Evolutionary conservation across 2,888 invertebrate genomes (phyloP).

Genomic region (Chironomus riparius): DNA sequence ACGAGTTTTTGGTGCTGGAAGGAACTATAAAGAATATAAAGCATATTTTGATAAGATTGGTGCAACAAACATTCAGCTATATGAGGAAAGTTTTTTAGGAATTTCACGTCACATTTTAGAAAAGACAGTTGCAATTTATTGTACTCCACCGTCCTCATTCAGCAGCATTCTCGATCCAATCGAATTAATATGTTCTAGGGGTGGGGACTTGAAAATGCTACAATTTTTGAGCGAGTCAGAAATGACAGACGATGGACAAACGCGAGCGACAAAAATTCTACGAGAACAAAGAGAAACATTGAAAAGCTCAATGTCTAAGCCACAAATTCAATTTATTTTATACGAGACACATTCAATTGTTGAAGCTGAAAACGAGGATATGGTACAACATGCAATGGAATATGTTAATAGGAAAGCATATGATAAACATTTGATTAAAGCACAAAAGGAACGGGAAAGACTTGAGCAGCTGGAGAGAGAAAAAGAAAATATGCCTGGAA

Average conservation of each 20-base stretch:
- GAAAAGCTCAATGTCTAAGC: conserved; percentile 64
- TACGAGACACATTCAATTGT: conserved; percentile 76
- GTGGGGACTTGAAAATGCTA: conserved; percentile 66
- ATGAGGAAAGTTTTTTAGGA: conserved; percentile 46
- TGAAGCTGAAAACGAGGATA: conserved; percentile 63
- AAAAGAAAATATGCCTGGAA: conserved; percentile 33
- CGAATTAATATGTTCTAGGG: conserved; percentile 68
- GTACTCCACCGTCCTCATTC: conserved; percentile 73
- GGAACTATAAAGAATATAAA: conserved; percentile 49
- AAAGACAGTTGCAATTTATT: conserved; percentile 55
- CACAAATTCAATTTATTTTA: conserved; percentile 70
- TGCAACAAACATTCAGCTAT: conserved; percentile 49
- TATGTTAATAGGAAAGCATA: conserved; percentile 62
- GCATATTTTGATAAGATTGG: conserved; percentile 59
- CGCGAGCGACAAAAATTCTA: conserved; percentile 55
- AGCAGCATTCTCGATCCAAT: conserved; percentile 71
- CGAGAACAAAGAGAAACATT: conserved; percentile 68
- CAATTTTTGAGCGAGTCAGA: conserved; percentile 55
- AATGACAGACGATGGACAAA: conserved; percentile 51
- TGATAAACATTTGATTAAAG: conserved; percentile 52
- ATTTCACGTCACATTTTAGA: conserved; percentile 48
- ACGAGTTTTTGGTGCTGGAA: conserved; percentile 22
- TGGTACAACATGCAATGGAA: conserved; percentile 57
- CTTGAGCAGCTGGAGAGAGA: conserved; percentile 37
- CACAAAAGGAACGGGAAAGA: conserved; percentile 36